A percentile compares a stretch with the other conserved stretches of the same genome.
Evolutionary conservation across 2,888 invertebrate species (phyloP).

Genomic region (Dascillus cervinus): DNA sequence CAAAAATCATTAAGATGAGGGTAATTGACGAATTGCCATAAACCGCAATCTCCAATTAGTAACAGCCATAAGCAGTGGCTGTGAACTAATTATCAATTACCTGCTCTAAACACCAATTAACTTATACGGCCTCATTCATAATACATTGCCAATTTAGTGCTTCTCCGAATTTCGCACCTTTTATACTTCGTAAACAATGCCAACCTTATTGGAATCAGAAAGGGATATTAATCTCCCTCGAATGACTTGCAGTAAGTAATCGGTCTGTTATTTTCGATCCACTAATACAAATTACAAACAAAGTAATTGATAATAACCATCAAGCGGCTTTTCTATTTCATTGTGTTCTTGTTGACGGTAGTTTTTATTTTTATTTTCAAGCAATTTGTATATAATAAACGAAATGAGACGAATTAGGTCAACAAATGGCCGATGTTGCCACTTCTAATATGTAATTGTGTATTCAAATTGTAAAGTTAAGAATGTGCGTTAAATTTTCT

Average conservation of each 20-base stretch:
- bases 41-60: constrained; percentile 10
- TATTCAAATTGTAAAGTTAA: constrained; percentile 10
- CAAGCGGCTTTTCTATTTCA: no score
- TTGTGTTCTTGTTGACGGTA: no score
- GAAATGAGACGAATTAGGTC: no score
- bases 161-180: constrained; percentile 13
- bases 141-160: constrained; percentile 12
- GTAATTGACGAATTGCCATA: constrained; percentile 11
- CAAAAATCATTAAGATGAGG: constrained; percentile 9
- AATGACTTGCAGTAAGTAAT: no score
- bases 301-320: no score
- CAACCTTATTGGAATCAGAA: no score
- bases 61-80: constrained; percentile 12
- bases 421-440: constrained; percentile 1
- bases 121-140: constrained; percentile 10
- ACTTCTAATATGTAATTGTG: constrained; percentile 6
- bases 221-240: no score
- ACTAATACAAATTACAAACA: no score
- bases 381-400: no score
- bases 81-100: constrained; percentile 13
- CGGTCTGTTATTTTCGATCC: no score
- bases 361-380: no score
- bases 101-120: constrained; percentile 13
- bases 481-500: constrained; percentile 7
- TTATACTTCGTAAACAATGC: constrained; percentile 11